Conservation (phyloP, 2,888 invertebrate species). For the Drosophila paranaensis region DNA sequence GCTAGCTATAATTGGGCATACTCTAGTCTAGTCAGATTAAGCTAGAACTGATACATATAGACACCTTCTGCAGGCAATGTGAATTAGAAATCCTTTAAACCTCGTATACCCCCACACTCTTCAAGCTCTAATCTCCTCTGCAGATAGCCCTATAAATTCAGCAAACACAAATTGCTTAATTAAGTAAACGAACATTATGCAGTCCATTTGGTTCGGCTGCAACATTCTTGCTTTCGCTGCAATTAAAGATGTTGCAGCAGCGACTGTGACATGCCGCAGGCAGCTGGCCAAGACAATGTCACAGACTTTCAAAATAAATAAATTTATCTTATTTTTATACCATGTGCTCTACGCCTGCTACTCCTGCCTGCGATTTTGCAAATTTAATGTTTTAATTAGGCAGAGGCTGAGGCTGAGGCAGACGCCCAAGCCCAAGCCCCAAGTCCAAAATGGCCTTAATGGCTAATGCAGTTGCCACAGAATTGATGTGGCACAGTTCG, state of each 20-base stretch:
- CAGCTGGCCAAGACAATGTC: constrained; percentile 42
- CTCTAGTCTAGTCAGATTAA: too few species aligned
- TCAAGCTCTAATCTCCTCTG: neutral
- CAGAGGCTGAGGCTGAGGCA: neutral
- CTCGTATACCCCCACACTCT: too few species aligned
- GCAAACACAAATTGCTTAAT: neutral
- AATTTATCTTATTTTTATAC: neutral
- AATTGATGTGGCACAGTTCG: constrained; percentile 54
- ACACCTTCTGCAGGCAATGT: too few species aligned
- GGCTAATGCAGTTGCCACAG: constrained; percentile 20
- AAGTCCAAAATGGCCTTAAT: constrained; percentile 27
- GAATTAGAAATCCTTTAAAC: too few species aligned
- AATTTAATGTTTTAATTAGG: constrained; percentile 66
- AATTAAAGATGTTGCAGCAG: constrained; percentile 53
- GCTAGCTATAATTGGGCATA: neutral
- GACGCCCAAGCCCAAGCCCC: constrained; percentile 21
- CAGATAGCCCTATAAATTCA: neutral
- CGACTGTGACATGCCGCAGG: constrained; percentile 32
- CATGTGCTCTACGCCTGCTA: neutral
- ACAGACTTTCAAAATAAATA: constrained; percentile 11
- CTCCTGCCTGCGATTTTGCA: constrained; percentile 23
- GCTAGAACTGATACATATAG: too few species aligned
- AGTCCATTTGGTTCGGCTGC: neutral
- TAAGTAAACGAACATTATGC: neutral
- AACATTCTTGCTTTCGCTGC: constrained; percentile 31